Conservation (phyloP, 2,113 vertebrate genomes). For the Rhea americana region DNA sequence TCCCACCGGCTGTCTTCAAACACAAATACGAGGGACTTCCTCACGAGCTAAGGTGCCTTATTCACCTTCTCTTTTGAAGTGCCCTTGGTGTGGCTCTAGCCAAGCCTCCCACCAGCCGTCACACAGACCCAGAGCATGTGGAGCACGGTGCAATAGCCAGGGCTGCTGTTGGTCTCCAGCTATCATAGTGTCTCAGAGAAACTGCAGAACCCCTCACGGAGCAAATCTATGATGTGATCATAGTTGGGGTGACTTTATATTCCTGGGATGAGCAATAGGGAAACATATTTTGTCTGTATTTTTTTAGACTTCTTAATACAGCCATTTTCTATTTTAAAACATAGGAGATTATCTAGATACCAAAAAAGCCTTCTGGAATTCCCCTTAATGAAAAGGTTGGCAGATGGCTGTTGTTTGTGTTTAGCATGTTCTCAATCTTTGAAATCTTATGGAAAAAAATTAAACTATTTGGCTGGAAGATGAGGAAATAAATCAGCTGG, state of each 20-base stretch:
- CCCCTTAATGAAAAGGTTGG: neutral
- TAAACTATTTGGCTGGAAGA: neutral
- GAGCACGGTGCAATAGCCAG: accelerated
- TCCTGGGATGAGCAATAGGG: neutral
- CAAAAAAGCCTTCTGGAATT: neutral
- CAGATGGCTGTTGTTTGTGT: neutral
- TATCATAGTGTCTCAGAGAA: neutral
- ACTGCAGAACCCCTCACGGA: neutral
- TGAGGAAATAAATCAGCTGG: neutral
- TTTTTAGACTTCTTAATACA: neutral
- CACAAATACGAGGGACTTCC: neutral
- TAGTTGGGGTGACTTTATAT: neutral
- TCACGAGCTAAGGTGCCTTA: neutral
- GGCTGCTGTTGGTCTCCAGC: accelerated
- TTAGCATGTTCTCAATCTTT: neutral
- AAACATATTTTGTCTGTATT: neutral
- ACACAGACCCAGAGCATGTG: accelerated
- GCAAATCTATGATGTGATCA: neutral
- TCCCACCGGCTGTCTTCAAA: neutral
- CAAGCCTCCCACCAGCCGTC: neutral
- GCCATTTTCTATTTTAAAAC: neutral
- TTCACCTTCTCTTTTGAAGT: neutral
- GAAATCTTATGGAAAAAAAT: neutral
- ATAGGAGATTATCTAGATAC: neutral
- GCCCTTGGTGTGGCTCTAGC: neutral